Conservation (phyloP, 2,797 vertebrate species). For the Artibeus lituratus region DNA sequence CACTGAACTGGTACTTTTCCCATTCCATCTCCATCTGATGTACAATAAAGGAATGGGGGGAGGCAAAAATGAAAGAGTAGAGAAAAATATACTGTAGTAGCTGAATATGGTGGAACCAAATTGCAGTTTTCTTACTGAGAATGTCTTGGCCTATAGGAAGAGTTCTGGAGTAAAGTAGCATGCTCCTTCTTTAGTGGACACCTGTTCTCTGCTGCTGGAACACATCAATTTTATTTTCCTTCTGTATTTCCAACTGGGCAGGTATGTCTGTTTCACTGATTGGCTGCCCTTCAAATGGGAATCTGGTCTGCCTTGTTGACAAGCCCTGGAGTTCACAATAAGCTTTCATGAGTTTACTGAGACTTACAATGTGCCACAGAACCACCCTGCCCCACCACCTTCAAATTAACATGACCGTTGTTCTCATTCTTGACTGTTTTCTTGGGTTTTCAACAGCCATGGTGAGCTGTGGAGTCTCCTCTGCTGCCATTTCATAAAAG, state of each 20-base stretch:
- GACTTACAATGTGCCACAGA: background rate
- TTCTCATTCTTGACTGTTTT: background rate
- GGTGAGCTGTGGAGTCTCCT: background rate
- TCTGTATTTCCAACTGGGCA: background rate
- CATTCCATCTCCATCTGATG: background rate
- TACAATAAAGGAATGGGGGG: background rate
- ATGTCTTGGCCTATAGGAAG: background rate
- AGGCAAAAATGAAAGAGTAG: background rate
- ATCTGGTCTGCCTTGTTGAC: background rate
- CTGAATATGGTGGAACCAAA: background rate
- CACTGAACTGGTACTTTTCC: background rate
- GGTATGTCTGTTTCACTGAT: background rate
- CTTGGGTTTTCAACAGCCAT: background rate
- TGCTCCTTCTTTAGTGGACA: background rate
- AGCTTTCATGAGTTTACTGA: background rate
- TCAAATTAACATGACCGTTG: background rate
- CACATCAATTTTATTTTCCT: background rate
- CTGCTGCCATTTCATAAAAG: background rate
- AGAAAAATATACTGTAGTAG: background rate
- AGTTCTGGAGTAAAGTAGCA: background rate
- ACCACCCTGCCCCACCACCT: background rate
- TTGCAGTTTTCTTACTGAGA: background rate
- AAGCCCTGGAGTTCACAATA: background rate
- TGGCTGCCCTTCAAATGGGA: background rate
- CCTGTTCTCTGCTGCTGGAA: background rate